These are phyloP conservation scores for Philhelius pedissequus DNA, from an alignment of 2,888 invertebrate species.

Conservation along the genomic window DNA sequence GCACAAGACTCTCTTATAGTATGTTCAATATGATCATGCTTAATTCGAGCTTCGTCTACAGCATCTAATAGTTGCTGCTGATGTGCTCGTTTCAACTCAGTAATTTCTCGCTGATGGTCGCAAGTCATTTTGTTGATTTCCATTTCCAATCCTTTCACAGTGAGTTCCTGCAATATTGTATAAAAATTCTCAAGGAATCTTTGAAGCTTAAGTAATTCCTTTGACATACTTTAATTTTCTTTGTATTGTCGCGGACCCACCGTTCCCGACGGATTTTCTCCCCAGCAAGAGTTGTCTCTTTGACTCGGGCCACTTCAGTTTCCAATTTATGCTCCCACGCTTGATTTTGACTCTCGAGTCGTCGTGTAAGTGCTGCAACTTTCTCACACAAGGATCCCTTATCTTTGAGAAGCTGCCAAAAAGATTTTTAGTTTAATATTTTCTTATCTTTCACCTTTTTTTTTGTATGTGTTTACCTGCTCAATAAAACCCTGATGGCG, in stretches of 20 bases:
- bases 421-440: not conserved
- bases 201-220: not conserved
- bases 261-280: conserved; percentile 87
- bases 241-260: conserved; percentile 91
- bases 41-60: conserved; percentile 83
- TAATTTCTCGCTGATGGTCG: conserved; percentile 84
- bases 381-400: conserved; percentile 87
- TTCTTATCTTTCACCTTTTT: not conserved
- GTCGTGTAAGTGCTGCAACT: conserved; percentile 77
- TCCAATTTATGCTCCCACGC: conserved; percentile 87
- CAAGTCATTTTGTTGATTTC: conserved; percentile 89
- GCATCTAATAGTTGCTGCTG: conserved; percentile 86
- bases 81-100: conserved; percentile 80
- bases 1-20: conserved; percentile 82
- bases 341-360: conserved; percentile 80
- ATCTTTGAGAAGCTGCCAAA: conserved; percentile 84
- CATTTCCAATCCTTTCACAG: conserved; percentile 92
- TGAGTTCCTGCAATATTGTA: conserved; percentile 83
- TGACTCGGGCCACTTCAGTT: conserved; percentile 86
- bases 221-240: conserved; percentile 87
- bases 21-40: conserved; percentile 83
- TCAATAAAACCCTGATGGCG: conserved; percentile 92
- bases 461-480: conserved; percentile 79
- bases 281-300: conserved; percentile 87
- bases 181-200: not conserved